A percentile compares a stretch with the other conserved stretches of the same genome.
These are phyloP conservation scores for Drosophila jambulina DNA, from an alignment of 1,140 invertebrate species.

Conservation along the genomic window DNA sequence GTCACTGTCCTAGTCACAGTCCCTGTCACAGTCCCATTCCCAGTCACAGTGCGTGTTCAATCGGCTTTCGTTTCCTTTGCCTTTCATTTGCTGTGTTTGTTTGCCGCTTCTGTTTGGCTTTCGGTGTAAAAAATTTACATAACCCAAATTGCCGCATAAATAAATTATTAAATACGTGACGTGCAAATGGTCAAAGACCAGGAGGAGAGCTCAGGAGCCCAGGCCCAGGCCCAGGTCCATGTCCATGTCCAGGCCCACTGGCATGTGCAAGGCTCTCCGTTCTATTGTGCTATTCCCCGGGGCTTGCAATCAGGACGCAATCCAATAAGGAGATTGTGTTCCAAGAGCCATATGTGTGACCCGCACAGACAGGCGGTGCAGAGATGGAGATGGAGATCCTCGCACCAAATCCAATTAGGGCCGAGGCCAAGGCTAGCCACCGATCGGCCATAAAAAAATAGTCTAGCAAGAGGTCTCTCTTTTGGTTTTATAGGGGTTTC, in stretches of 20 bases:
- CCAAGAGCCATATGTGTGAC: constrained; percentile 17
- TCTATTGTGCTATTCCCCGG: constrained; percentile 36
- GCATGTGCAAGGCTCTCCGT: constrained; percentile 32
- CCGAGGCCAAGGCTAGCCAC: constrained; percentile 5
- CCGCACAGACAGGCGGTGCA: neutral
- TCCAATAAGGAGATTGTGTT: constrained; percentile 44
- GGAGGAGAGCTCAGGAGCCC: neutral
- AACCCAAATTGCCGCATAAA: constrained; percentile 80
- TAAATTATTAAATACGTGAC: constrained; percentile 77
- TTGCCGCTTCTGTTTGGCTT: constrained; percentile 26
- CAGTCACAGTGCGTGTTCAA: constrained; percentile 57
- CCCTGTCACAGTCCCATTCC: neutral
- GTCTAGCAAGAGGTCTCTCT: neutral
- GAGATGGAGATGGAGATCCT: constrained; percentile 10
- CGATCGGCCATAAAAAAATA: neutral
- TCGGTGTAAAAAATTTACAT: constrained; percentile 75
- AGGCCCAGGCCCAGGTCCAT: neutral
- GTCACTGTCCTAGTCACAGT: neutral
- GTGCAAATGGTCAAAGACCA: constrained; percentile 46
- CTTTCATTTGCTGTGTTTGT: constrained; percentile 1
- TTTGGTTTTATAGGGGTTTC: neutral
- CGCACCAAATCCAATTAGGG: constrained; percentile 24
- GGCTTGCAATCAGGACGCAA: constrained; percentile 50
- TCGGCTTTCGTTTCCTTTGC: constrained; percentile 51
- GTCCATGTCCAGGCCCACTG: constrained; percentile 10